A percentile compares a stretch with the other conserved stretches of the same genome.
Conservation (phyloP, 2,797 vertebrate genomes). For the Hydrocynus forskahlii region DNA sequence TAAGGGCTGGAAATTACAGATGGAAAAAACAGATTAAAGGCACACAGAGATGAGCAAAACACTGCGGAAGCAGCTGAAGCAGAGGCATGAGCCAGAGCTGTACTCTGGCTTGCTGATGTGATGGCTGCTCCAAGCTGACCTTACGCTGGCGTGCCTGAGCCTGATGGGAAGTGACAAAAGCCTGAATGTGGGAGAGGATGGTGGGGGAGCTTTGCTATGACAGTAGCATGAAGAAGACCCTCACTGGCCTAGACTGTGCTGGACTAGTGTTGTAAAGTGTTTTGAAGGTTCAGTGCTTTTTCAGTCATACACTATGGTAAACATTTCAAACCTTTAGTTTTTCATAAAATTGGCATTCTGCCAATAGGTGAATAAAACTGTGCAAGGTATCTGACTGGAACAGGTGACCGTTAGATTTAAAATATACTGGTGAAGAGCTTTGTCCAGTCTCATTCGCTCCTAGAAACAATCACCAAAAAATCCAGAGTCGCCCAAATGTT, state of each 20-base stretch:
- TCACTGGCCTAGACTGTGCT: slow-evolving; percentile 24
- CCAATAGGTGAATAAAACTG: background rate
- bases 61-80: slow-evolving; percentile 17
- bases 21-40: slow-evolving; percentile 9
- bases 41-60: slow-evolving; percentile 12
- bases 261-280: background rate
- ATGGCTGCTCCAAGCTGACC: slow-evolving; percentile 28
- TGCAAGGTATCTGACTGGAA: background rate
- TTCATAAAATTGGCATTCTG: background rate
- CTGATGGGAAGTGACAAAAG: slow-evolving; percentile 61
- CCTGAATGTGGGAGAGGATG: slow-evolving; percentile 72
- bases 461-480: background rate
- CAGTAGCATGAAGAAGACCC: slow-evolving; percentile 71
- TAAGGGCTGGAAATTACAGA: slow-evolving; percentile 19
- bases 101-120: slow-evolving; percentile 21
- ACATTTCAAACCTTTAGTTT: background rate
- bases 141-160: slow-evolving; percentile 40
- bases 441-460: too few species aligned
- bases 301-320: background rate
- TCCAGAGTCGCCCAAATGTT: too few species aligned
- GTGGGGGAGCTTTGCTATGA: slow-evolving; percentile 74
- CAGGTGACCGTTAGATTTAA: too few species aligned
- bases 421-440: too few species aligned
- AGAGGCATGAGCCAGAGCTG: slow-evolving; percentile 27
- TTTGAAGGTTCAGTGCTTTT: background rate